phyloP scores from a whole-genome alignment of 2,888 invertebrate species.

The Lithophane leautieri region DNA sequence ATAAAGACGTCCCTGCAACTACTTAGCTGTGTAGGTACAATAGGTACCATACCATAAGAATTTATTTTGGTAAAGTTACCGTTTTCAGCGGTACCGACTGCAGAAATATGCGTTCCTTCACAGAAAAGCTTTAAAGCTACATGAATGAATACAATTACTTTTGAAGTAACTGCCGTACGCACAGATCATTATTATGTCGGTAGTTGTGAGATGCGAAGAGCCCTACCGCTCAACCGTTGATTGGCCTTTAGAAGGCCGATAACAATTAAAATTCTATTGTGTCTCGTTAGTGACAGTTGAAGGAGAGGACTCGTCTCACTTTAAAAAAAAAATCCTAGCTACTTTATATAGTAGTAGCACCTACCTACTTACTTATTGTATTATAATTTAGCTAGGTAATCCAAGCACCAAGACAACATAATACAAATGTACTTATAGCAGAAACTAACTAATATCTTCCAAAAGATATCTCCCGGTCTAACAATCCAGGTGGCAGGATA shows the following conservation, averaged over 20 bases:
- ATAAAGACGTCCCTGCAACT: neutral
- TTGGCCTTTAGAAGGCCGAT: too few relatives aligned
- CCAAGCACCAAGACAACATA: neutral
- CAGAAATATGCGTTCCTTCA: neutral
- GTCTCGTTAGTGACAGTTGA: too few relatives aligned
- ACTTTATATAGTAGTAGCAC: too few relatives aligned
- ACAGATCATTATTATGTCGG: neutral
- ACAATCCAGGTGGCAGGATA: slow-evolving; percentile 76
- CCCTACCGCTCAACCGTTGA: too few relatives aligned
- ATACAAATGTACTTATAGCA: neutral
- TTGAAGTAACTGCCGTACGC: neutral
- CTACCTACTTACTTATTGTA: neutral
- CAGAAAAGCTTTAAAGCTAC: neutral
- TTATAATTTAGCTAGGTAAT: neutral
- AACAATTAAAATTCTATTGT: too few relatives aligned
- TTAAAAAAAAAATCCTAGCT: neutral
- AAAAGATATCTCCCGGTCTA: slow-evolving; percentile 68
- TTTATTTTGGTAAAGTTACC: neutral
- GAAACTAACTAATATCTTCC: slow-evolving; percentile 17
- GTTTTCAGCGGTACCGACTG: neutral
- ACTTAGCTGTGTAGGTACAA: neutral
- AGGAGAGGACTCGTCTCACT: neutral
- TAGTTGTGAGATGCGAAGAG: slow-evolving; percentile 3
- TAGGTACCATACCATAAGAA: neutral
- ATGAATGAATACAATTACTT: neutral